These are phyloP conservation scores for Hemibates koningsi DNA, from an alignment of 2,113 vertebrate species.

Conservation along the genomic window DNA sequence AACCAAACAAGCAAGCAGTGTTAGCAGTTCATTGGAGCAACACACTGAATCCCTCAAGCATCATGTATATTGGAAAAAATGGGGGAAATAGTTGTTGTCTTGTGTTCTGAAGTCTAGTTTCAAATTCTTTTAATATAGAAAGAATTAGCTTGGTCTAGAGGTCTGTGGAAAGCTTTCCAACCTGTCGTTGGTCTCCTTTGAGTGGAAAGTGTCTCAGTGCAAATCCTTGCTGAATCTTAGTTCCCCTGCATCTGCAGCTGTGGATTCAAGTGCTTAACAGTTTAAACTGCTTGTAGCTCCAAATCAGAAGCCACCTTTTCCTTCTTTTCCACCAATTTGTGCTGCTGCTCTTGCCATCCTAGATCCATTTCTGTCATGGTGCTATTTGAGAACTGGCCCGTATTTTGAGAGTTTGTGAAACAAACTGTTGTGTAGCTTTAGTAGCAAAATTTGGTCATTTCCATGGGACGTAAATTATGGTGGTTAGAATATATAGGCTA, in stretches of 20 bases:
- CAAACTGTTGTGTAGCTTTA: rapidly evolving
- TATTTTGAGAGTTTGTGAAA: neutral
- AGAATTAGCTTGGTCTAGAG: neutral
- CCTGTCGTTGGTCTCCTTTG: neutral
- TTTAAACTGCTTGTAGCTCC: neutral
- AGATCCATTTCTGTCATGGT: neutral
- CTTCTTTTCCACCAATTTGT: neutral
- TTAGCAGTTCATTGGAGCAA: neutral
- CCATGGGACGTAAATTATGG: rapidly evolving
- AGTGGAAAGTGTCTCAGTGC: neutral
- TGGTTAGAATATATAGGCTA: neutral
- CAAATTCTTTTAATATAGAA: neutral
- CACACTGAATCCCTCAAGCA: neutral
- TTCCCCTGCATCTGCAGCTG: neutral
- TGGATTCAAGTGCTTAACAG: neutral
- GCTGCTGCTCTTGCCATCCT: neutral
- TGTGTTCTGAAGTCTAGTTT: neutral
- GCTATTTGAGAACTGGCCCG: rapidly evolving
- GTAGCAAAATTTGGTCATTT: neutral
- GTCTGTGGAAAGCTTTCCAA: neutral
- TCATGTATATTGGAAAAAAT: neutral
- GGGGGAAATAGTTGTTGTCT: neutral
- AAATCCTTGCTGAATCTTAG: neutral
- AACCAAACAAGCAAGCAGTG: rapidly evolving
- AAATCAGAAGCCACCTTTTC: neutral